Evolutionary conservation across 2,113 vertebrate genomes (phyloP), one percentile per base, ranked within the genome.

Genomic region (Piprites chloris): DNA sequence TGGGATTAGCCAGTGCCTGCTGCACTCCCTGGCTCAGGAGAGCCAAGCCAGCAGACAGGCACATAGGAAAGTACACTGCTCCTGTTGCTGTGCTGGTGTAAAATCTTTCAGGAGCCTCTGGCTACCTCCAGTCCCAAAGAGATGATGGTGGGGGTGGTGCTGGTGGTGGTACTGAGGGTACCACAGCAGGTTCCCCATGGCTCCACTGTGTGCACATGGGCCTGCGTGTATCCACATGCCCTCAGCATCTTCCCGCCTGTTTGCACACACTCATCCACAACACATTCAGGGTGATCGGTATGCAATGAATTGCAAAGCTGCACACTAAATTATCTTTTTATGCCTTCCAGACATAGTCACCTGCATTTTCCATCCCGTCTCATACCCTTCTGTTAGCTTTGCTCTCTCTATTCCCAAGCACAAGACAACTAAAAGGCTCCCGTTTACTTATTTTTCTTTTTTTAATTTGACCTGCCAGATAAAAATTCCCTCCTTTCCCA

Each of bases 181-280:
- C 58, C 22, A 4, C 17, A 8, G 41, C 2, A 27, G 23, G 58
- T 1, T 78, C 24, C 46, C n/a, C 0, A 0, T 9, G 44, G 74
- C 53, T 59, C 47, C 0, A 0, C 41, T 50, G n/a, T 3, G 1
- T 5, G 63, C 58, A 46, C 5, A 0, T 0, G 1, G 23, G 33
- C 5, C 53, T 1, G 0, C 26, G 0, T 66, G 81, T 72, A 61
- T 22, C 55, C 27, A 10, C 91, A 83, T 1, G 82, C 59, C 75
- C 56, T 20, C 75, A 35, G 76, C 66, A 63, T 27, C 75, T 52
- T 69, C 47, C 59, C 0, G 3, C 41, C 72, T 47, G 67, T 52
- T 55, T 24, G 39, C 63, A 47, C 71, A 52, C 14, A 9, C 41
- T 81, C 61, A 33, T 30, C 56, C 76, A 12, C 69, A 35, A 4